Percentiles rank a stretch among this genome's conserved stretches.
Evolutionary conservation across 2,888 invertebrate genomes (phyloP).

Genomic region (Amblyjoppa proteus): DNA sequence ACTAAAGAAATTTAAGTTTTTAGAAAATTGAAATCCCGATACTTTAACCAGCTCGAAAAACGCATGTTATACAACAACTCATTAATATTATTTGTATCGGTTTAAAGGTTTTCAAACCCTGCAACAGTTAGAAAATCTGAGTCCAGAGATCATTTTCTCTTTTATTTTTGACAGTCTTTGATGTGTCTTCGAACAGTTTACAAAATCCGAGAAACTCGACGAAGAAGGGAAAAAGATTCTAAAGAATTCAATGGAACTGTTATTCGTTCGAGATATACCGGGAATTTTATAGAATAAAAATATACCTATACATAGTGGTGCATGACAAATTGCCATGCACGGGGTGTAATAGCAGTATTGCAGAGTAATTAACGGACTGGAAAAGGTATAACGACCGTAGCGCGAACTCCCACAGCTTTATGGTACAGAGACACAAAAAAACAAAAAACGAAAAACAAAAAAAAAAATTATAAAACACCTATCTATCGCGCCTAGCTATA

Average conservation of each 20-base stretch:
- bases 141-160: no score
- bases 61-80: no score
- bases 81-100: no score
- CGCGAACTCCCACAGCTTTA: neutral
- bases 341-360: neutral
- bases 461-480: neutral
- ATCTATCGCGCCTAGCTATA: conserved; percentile 22
- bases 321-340: neutral
- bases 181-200: no score
- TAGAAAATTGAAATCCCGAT: no score
- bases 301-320: neutral
- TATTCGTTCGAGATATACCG: neutral
- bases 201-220: no score
- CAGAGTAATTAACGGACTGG: conserved; percentile 15
- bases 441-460: neutral
- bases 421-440: neutral
- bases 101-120: no score
- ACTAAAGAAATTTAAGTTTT: no score
- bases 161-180: no score
- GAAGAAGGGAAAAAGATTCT: no score
- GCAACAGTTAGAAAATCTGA: no score
- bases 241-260: neutral
- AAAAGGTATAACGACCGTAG: conserved; percentile 30
- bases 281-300: neutral
- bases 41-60: no score